These are phyloP conservation scores for Drosophila elegans DNA, from an alignment of 1,140 invertebrate species.

Conservation along the genomic window DNA sequence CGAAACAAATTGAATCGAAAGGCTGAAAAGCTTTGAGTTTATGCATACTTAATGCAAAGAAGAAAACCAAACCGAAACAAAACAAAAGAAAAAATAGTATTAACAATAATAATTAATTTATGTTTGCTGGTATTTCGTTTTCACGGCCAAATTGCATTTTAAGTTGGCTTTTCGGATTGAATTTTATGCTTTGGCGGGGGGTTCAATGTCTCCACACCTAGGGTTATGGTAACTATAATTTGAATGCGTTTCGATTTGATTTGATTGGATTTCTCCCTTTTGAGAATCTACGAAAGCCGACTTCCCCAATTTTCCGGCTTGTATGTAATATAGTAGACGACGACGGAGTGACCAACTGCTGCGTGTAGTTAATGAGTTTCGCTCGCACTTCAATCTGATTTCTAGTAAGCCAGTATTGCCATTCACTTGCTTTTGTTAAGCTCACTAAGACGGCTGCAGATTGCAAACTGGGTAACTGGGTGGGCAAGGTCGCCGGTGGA, in stretches of 20 bases:
- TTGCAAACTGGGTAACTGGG: slow-evolving; percentile 20
- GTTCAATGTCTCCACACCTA: slow-evolving; percentile 15
- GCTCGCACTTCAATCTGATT: slow-evolving; percentile 5
- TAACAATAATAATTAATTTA: slow-evolving; percentile 78
- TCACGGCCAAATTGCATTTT: slow-evolving; percentile 79
- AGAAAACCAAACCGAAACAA: slow-evolving; percentile 40
- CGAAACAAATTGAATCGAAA: slow-evolving; percentile 47
- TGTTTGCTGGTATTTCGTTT: slow-evolving; percentile 76
- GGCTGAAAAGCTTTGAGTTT: slow-evolving; percentile 53
- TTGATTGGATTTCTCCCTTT: background rate
- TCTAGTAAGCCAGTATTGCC: slow-evolving; percentile 19
- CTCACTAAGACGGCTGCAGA: slow-evolving; percentile 20
- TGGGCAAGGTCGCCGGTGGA: slow-evolving; percentile 23
- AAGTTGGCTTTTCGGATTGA: slow-evolving; percentile 26
- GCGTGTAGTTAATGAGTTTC: slow-evolving; percentile 67
- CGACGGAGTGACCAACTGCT: slow-evolving; percentile 36
- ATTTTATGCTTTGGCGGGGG: slow-evolving; percentile 33
- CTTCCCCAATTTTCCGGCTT: slow-evolving; percentile 15
- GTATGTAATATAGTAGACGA: background rate
- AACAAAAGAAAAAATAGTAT: slow-evolving; percentile 61
- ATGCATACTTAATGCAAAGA: slow-evolving; percentile 60
- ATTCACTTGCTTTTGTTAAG: slow-evolving; percentile 28
- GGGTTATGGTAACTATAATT: slow-evolving; percentile 4
- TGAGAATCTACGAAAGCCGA: slow-evolving; percentile 1
- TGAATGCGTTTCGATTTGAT: slow-evolving; percentile 1